These are phyloP conservation scores for Myopa tessellatipennis DNA, from an alignment of 2,888 invertebrate species.

Conservation along the genomic window DNA sequence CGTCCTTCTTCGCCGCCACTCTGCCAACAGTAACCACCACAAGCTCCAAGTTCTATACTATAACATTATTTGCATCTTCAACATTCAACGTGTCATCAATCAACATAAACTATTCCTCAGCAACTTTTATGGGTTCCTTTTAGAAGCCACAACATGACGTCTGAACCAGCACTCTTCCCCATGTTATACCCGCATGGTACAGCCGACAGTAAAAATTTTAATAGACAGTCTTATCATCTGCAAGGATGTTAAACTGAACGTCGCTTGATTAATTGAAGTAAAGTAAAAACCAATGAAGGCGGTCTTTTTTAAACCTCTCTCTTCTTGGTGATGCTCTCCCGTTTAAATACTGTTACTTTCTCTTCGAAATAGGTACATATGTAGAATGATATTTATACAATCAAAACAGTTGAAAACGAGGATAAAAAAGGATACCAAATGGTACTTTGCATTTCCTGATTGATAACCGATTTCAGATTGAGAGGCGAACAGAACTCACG, in stretches of 20 bases:
- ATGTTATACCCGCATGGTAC: background rate
- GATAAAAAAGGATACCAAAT: no score
- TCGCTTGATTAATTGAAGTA: background rate
- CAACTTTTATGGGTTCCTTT: conserved; percentile 8
- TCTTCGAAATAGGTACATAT: no score
- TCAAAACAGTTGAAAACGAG: no score
- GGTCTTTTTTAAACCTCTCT: no score
- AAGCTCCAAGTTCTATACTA: background rate
- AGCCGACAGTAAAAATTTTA: background rate
- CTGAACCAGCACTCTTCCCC: background rate
- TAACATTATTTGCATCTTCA: conserved; percentile 25
- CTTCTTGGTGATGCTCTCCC: no score
- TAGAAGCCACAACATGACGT: background rate
- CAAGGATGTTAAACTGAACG: conserved; percentile 8
- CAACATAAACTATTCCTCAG: conserved; percentile 26
- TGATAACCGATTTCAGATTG: no score
- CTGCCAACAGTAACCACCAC: background rate
- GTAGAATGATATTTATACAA: no score
- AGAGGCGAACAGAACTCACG: no score
- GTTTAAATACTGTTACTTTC: no score
- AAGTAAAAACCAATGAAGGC: no score
- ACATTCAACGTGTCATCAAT: conserved; percentile 34
- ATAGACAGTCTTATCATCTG: background rate
- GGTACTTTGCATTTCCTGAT: no score
- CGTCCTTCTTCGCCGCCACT: background rate